These are phyloP conservation scores for Myodes glareolus DNA, from an alignment of 2,113 vertebrate species.

Conservation along the genomic window DNA sequence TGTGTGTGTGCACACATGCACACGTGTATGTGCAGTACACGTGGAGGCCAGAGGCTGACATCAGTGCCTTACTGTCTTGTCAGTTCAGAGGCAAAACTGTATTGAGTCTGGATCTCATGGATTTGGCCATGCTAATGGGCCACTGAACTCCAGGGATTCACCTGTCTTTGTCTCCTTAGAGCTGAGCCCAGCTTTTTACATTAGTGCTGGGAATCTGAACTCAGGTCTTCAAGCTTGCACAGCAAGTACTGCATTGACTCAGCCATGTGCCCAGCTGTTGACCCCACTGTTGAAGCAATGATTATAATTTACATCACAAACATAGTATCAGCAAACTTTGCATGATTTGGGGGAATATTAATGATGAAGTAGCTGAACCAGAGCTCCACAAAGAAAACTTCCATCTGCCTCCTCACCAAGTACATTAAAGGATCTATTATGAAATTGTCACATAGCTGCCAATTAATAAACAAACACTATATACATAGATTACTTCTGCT, in stretches of 20 bases:
- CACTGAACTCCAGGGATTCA: too few relatives aligned
- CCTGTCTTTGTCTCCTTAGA: neutral
- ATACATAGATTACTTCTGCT: neutral
- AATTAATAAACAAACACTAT: constrained; percentile 1
- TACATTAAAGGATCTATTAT: neutral
- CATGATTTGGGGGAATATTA: neutral
- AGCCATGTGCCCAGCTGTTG: neutral
- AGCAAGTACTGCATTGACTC: too few relatives aligned
- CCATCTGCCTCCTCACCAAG: neutral
- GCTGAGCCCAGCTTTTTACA: neutral
- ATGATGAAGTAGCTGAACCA: neutral
- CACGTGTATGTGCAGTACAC: neutral
- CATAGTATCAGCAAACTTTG: neutral
- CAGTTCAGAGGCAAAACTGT: neutral
- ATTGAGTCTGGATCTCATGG: too few relatives aligned
- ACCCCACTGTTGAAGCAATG: neutral
- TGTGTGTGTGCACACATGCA: neutral
- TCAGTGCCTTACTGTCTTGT: neutral
- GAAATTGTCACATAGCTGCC: neutral
- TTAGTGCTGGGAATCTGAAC: neutral
- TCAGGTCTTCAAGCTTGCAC: neutral
- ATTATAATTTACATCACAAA: neutral
- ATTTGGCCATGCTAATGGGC: neutral
- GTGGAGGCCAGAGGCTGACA: neutral
- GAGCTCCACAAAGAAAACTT: neutral